phyloP scores from a whole-genome alignment of 2,113 vertebrate genomes.

The Pygathrix nemaeus region DNA sequence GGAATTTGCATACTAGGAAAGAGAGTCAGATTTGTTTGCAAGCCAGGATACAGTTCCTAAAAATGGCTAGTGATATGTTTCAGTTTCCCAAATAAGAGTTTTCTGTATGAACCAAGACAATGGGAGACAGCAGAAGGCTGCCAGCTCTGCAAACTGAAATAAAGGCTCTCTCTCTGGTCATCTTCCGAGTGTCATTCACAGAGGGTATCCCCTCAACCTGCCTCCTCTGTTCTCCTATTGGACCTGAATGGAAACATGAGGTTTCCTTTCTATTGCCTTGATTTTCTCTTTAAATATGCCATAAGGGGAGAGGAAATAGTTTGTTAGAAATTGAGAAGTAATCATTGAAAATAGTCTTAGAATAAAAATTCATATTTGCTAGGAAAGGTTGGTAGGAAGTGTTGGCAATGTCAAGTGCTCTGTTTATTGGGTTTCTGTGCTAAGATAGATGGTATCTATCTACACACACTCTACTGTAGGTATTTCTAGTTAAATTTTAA shows the following conservation, averaged over 20 bases:
- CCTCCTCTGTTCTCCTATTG: not conserved
- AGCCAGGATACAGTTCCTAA: not conserved
- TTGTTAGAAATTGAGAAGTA: not conserved
- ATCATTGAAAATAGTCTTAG: not conserved
- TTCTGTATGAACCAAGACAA: not conserved
- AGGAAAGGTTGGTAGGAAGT: not conserved
- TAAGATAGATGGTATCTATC: not conserved
- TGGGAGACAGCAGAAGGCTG: not conserved
- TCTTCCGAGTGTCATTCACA: not conserved
- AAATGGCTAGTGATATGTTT: not conserved
- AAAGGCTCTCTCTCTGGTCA: not conserved
- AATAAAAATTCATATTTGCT: not conserved
- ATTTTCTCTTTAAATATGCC: not conserved
- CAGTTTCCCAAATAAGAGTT: not conserved
- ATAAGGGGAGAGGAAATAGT: not conserved
- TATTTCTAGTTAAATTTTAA: not conserved
- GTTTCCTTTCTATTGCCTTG: not conserved
- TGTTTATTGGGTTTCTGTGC: not conserved
- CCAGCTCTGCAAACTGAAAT: accelerated
- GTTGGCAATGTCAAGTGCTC: not conserved
- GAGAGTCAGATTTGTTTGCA: not conserved
- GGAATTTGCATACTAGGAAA: not conserved
- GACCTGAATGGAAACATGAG: not conserved
- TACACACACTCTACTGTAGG: not conserved
- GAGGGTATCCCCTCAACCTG: not conserved